Conservation (phyloP, 2,888 invertebrate genomes). For the Neoscelio sp. region DNA sequence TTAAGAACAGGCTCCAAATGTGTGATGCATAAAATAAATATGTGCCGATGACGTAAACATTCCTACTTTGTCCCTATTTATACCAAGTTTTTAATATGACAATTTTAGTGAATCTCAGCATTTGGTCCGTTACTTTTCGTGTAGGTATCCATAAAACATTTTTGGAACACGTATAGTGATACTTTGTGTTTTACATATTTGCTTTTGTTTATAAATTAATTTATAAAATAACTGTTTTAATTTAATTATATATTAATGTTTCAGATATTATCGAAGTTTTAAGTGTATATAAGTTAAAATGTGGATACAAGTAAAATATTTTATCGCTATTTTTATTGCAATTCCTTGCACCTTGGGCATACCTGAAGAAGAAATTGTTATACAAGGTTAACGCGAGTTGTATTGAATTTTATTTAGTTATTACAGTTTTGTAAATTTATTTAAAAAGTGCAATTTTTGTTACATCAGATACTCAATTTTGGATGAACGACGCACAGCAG, state of each 20-base stretch:
- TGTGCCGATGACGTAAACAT: conserved; percentile 37
- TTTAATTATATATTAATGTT: not conserved
- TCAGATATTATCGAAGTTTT: not conserved
- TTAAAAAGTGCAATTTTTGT: too few relatives aligned
- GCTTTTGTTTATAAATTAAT: too few relatives aligned
- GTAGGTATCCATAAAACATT: conserved; percentile 1
- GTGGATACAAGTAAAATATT: not conserved
- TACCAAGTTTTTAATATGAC: conserved; percentile 36
- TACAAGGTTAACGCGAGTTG: conserved; percentile 1
- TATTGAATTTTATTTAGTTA: not conserved
- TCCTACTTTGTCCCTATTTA: conserved; percentile 47
- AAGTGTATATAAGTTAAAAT: not conserved
- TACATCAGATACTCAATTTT: too few relatives aligned
- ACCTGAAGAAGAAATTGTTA: not conserved
- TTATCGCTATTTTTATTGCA: not conserved
- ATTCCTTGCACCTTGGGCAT: not conserved
- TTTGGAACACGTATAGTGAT: too few relatives aligned
- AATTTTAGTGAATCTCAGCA: conserved; percentile 33
- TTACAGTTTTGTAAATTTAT: not conserved
- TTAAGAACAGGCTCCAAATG: conserved; percentile 16
- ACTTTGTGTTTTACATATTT: too few relatives aligned
- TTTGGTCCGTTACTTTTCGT: conserved; percentile 16
- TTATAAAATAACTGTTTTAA: too few relatives aligned
- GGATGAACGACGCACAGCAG: too few relatives aligned
- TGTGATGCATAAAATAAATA: conserved; percentile 27